These are phyloP conservation scores for Antechinus flavipes DNA, from an alignment of 2,113 vertebrate species.

Conservation along the genomic window DNA sequence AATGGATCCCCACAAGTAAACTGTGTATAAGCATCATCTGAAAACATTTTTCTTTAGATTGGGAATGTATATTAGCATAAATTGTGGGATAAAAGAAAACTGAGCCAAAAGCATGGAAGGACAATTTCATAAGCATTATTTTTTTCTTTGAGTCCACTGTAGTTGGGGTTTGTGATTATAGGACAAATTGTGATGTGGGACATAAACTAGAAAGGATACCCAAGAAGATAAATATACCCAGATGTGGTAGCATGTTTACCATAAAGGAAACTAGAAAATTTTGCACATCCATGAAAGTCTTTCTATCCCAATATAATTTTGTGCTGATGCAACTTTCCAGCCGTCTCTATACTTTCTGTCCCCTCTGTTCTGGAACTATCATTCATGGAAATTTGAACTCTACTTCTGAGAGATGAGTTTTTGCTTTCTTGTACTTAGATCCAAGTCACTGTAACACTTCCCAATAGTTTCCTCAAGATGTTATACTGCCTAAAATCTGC, in stretches of 20 bases:
- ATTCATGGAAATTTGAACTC: neutral
- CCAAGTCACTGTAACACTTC: neutral
- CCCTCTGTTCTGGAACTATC: neutral
- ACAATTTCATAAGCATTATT: neutral
- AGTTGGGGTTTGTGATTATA: neutral
- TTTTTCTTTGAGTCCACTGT: constrained; percentile 28
- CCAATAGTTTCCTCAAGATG: neutral
- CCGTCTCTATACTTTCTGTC: neutral
- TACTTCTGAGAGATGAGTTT: neutral
- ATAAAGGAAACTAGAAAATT: neutral
- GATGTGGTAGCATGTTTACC: neutral
- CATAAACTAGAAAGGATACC: neutral
- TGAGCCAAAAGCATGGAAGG: neutral
- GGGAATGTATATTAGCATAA: neutral
- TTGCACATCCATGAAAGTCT: neutral
- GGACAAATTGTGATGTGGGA: neutral
- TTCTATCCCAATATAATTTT: neutral
- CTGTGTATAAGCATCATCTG: neutral
- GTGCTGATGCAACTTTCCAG: neutral
- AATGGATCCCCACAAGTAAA: neutral
- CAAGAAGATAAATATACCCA: neutral
- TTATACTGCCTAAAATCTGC: neutral
- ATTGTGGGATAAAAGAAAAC: constrained; percentile 5
- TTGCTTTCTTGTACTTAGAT: neutral
- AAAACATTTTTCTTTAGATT: neutral